These are phyloP conservation scores for Sander lucioperca DNA, from an alignment of 2,113 vertebrate species.

Conservation along the genomic window DNA sequence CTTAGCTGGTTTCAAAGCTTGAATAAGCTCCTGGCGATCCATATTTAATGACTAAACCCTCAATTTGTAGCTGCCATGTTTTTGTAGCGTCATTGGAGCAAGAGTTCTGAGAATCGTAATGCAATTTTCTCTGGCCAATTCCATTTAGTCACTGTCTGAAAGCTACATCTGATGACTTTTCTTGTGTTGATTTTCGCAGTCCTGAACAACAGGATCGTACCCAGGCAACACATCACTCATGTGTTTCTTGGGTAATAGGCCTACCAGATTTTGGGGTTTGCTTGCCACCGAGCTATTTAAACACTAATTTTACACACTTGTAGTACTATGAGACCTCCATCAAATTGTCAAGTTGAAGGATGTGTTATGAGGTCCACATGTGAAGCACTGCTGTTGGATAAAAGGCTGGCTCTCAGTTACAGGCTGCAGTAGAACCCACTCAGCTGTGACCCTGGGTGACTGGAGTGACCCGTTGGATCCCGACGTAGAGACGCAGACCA, in stretches of 20 bases:
- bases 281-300: neutral
- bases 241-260: neutral
- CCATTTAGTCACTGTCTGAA: neutral
- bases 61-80: constrained; percentile 41
- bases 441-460: constrained; percentile 89
- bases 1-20: neutral
- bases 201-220: neutral
- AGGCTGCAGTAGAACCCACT: constrained; percentile 92
- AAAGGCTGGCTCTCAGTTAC: constrained; percentile 71
- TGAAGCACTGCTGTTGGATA: neutral
- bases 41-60: constrained; percentile 35
- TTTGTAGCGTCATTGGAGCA: constrained; percentile 35
- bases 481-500: constrained; percentile 88
- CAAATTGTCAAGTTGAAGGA: neutral
- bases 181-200: neutral
- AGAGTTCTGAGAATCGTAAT: constrained; percentile 6
- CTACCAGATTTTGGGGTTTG: neutral
- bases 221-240: too few species aligned
- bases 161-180: neutral
- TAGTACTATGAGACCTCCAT: neutral
- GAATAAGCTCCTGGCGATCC: constrained; percentile 7
- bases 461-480: constrained; percentile 93
- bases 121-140: constrained; percentile 29
- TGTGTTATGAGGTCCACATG: neutral
- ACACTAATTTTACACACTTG: neutral